Percentiles rank a stretch among this genome's conserved stretches.
phyloP scores from a whole-genome alignment of 1,140 invertebrate species.

The Drosophila burlai region DNA sequence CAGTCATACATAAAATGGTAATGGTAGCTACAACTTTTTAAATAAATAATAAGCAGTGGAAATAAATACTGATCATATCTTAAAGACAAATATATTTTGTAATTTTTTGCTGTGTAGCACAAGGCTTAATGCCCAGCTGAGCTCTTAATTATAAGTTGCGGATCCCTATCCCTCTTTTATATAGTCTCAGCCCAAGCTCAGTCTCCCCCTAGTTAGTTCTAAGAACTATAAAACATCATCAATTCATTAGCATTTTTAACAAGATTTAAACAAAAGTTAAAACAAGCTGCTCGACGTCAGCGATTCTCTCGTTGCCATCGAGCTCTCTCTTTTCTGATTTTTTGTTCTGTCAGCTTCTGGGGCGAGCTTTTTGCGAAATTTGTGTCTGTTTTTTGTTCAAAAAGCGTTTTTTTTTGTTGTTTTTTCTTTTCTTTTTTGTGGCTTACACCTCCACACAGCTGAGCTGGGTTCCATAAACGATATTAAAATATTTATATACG shows the following conservation, averaged over 20 bases:
- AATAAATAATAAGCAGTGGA: background rate
- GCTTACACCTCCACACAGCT: slow-evolving; percentile 68
- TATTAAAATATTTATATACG: slow-evolving; percentile 42
- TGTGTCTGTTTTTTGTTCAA: slow-evolving; percentile 34
- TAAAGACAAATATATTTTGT: too few species aligned
- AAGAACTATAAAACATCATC: slow-evolving; percentile 42
- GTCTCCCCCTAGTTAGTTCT: slow-evolving; percentile 11
- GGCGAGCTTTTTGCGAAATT: slow-evolving; percentile 65
- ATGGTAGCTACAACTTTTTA: too few species aligned
- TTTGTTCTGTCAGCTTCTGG: slow-evolving; percentile 40
- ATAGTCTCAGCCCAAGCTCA: background rate
- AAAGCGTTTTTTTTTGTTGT: background rate
- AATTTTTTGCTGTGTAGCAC: slow-evolving; percentile 5
- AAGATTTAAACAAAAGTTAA: slow-evolving; percentile 57
- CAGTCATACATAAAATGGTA: too few species aligned
- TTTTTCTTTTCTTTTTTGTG: slow-evolving; percentile 5
- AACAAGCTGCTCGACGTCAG: slow-evolving; percentile 50
- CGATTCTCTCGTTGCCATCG: slow-evolving; percentile 13
- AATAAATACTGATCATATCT: background rate
- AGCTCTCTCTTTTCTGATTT: slow-evolving; percentile 17
- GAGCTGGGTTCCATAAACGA: slow-evolving; percentile 27
- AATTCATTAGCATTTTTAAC: slow-evolving; percentile 69
- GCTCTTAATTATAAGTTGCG: slow-evolving; percentile 51
- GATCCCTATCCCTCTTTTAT: background rate
- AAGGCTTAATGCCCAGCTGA: slow-evolving; percentile 21